Base-by-base conservation (phyloP, 2,113 vertebrate genomes). In the Beaufortia kweichowensis region DNA sequence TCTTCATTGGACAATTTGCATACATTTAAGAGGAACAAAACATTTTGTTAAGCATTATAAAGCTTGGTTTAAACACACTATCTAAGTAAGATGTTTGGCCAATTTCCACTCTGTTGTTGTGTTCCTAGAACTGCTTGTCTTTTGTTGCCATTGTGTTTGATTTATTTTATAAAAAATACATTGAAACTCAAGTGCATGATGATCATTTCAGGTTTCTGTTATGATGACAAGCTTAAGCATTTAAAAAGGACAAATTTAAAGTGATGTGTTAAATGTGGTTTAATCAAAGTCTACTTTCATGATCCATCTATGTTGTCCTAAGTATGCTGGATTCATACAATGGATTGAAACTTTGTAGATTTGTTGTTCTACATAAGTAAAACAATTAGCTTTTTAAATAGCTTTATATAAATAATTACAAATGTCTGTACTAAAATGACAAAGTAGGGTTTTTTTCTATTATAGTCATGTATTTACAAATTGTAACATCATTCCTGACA, bases 391-490 rank as follows among this genome's bases (percentile, higher is more conserved):
- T 53, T 21, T 21, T 21, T 2, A 48, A 39, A 9, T 1, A 39
- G 0, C 1, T 2, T 39, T 35, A 35, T 7, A 39, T 39, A 2
- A 48, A 17, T 6, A 39, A 39, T 48, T 48, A 48, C 5, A 48
- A 19, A 17, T 48, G 43, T 9, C 35, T 43, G 24, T 46, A 15
- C 6, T 46, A 0, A 46, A 46, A 48, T 39, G 3, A 7, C 4
- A 46, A 9, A 46, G 28, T 60, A 21, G 24, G 26, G 10, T 46
- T 60, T 28, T 57, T 21, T 53, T 53, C 2, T 19, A 56, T 56
- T 24, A 46, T 17, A 41, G 17, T 53, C 28, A 33, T 39, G 43
- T 73, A 50, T 83, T 80, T 83, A 73, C 74, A 71, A 74, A 77
- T 65, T 60, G 55, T 53, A 53, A 79, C 76, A 78, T 24, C 63